phyloP scores from a whole-genome alignment of 2,888 invertebrate genomes.

The Drosophila multiciliata region DNA sequence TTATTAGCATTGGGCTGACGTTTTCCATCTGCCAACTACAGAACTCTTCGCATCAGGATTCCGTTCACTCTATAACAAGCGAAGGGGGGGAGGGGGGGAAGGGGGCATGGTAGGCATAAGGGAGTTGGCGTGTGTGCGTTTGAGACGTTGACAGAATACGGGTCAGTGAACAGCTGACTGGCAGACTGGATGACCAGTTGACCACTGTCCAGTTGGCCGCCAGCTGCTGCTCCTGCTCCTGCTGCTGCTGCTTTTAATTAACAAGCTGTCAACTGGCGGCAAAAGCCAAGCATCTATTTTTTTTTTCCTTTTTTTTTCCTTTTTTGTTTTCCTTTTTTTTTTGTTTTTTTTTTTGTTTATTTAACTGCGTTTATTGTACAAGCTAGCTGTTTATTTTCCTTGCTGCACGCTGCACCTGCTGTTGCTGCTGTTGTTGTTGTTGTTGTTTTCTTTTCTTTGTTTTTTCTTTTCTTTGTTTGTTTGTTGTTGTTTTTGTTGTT shows the following conservation, averaged over 20 bases:
- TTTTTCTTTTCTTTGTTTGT: slow-evolving; percentile 1
- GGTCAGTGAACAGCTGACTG: slow-evolving; percentile 52
- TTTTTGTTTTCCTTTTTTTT: slow-evolving; percentile 1
- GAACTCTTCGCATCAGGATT: slow-evolving; percentile 20
- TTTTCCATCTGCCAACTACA: slow-evolving; percentile 51
- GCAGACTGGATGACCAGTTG: slow-evolving; percentile 46
- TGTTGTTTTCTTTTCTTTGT: not conserved
- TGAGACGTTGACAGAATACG: slow-evolving; percentile 74
- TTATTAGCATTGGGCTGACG: slow-evolving; percentile 56
- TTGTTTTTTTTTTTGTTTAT: slow-evolving; percentile 1
- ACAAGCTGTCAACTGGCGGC: slow-evolving; percentile 76
- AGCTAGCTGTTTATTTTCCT: slow-evolving; percentile 4
- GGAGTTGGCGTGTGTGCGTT: slow-evolving; percentile 44
- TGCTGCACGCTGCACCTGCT: not conserved
- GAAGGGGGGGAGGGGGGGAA: too few species aligned
- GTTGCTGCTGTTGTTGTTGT: slow-evolving; percentile 2
- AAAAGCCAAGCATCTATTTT: slow-evolving; percentile 37
- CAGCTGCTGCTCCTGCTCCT: slow-evolving; percentile 57
- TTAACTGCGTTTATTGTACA: slow-evolving; percentile 4
- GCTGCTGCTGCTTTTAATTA: slow-evolving; percentile 74
- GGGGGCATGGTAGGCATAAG: not conserved
- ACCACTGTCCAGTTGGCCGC: slow-evolving; percentile 53
- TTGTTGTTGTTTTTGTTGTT: slow-evolving; percentile 7
- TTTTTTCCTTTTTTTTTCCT: slow-evolving; percentile 2
- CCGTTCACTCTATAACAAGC: slow-evolving; percentile 1